phyloP scores from a whole-genome alignment of 2,888 invertebrate genomes.

The Nomada fabriciana region DNA sequence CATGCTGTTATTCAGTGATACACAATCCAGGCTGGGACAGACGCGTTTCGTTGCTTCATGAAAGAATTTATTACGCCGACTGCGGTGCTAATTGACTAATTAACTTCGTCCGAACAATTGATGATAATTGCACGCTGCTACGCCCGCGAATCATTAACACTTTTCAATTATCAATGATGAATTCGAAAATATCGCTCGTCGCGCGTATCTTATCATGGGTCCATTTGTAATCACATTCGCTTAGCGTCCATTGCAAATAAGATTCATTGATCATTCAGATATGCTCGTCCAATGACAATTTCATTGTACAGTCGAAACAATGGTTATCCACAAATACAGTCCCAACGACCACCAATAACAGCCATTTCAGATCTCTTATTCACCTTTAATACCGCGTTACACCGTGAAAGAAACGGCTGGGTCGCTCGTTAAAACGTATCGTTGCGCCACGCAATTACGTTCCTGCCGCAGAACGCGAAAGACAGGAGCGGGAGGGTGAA shows the following conservation, averaged over 20 bases:
- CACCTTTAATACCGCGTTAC: constrained; percentile 17
- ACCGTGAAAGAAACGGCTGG: neutral
- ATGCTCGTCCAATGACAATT: neutral
- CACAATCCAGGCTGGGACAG: neutral
- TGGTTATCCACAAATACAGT: neutral
- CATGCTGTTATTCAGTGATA: constrained; percentile 22
- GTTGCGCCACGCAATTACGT: constrained; percentile 37
- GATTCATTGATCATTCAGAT: too few species aligned
- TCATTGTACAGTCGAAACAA: neutral
- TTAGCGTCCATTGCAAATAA: too few species aligned
- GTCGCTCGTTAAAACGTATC: constrained; percentile 43
- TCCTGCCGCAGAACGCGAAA: neutral
- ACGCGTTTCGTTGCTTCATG: neutral
- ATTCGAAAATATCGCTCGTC: too few species aligned
- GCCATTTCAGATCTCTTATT: neutral
- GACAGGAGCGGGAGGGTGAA: neutral
- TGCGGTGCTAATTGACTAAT: constrained; percentile 24
- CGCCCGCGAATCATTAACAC: neutral
- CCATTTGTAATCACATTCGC: too few species aligned
- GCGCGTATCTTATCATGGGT: too few species aligned
- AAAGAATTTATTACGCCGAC: constrained; percentile 21
- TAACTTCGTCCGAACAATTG: constrained; percentile 1
- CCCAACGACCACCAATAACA: neutral
- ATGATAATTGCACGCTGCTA: neutral
- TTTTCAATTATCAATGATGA: neutral